phyloP scores from a whole-genome alignment of 2,113 vertebrate genomes.

The Ascaphus truei region DNA sequence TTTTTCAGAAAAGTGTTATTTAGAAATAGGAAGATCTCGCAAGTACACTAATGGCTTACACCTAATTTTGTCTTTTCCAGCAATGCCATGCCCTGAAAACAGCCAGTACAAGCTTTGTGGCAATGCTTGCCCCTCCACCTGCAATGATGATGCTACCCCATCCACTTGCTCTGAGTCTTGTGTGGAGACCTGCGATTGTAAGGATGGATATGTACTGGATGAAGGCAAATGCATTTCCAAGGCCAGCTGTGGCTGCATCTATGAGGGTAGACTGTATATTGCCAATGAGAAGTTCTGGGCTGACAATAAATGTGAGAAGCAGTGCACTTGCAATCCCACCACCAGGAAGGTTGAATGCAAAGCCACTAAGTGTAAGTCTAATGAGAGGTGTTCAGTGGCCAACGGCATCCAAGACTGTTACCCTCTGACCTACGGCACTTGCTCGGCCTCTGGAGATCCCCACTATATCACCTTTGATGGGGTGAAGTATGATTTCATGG shows the following conservation, averaged over 20 bases:
- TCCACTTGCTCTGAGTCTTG: neutral
- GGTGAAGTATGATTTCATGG: constrained; percentile 58
- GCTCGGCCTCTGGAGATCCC: constrained; percentile 49
- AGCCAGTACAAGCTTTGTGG: constrained; percentile 38
- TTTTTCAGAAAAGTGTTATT: no score
- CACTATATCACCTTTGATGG: constrained; percentile 63
- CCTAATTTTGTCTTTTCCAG: constrained; percentile 1
- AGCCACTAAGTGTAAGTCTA: constrained; percentile 34
- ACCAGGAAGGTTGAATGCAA: constrained; percentile 45
- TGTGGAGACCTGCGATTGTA: constrained; percentile 51
- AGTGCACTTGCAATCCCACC: constrained; percentile 37
- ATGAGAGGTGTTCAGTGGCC: constrained; percentile 50
- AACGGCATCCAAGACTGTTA: constrained; percentile 53
- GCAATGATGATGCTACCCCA: neutral
- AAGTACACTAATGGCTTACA: no score
- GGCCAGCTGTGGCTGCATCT: constrained; percentile 47
- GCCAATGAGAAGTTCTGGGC: constrained; percentile 47
- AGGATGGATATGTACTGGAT: constrained; percentile 43
- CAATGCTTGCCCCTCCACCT: constrained; percentile 27
- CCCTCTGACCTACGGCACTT: constrained; percentile 41
- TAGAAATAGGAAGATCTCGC: no score
- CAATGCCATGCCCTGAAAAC: constrained; percentile 28
- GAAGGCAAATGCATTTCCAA: constrained; percentile 41
- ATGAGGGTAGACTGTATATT: constrained; percentile 23
- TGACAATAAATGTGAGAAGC: constrained; percentile 30